Conservation (phyloP, 2,888 invertebrate genomes). For the Patella ulyssiponensis region DNA sequence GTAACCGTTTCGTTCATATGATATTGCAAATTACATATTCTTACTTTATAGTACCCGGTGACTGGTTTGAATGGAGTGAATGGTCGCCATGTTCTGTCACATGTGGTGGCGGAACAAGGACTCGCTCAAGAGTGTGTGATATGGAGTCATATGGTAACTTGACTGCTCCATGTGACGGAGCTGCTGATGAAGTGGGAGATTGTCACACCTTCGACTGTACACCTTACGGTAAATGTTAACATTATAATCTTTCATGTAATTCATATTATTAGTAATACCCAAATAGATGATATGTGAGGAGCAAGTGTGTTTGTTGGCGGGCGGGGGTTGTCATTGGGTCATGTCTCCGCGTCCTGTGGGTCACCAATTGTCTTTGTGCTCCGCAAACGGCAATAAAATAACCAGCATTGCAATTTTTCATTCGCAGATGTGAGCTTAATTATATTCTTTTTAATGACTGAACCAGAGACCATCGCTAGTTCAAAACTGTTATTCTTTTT, state of each 20-base stretch:
- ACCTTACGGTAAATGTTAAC: constrained; percentile 49
- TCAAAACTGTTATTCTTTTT: no score
- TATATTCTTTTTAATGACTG: no score
- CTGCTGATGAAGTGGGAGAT: constrained; percentile 36
- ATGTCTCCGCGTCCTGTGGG: no score
- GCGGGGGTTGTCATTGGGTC: background rate
- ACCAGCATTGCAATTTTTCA: no score
- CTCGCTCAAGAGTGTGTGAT: constrained; percentile 58
- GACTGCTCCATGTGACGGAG: constrained; percentile 60
- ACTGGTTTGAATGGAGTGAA: constrained; percentile 58
- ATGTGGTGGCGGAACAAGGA: constrained; percentile 57
- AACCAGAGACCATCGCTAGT: no score
- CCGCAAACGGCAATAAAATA: no score
- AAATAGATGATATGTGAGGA: no score
- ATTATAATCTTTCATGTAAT: background rate
- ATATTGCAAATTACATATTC: no score
- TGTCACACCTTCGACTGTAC: constrained; percentile 58
- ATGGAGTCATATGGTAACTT: constrained; percentile 56
- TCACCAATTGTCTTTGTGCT: no score
- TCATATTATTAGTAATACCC: background rate
- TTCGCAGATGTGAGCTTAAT: no score
- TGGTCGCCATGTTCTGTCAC: constrained; percentile 60
- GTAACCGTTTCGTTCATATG: no score
- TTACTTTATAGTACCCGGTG: constrained; percentile 55
- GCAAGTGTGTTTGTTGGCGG: background rate